Evolutionary conservation across 2,113 vertebrate species (phyloP), one percentile per base, ranked within the genome.

Genomic region (Pteropus alecto): DNA sequence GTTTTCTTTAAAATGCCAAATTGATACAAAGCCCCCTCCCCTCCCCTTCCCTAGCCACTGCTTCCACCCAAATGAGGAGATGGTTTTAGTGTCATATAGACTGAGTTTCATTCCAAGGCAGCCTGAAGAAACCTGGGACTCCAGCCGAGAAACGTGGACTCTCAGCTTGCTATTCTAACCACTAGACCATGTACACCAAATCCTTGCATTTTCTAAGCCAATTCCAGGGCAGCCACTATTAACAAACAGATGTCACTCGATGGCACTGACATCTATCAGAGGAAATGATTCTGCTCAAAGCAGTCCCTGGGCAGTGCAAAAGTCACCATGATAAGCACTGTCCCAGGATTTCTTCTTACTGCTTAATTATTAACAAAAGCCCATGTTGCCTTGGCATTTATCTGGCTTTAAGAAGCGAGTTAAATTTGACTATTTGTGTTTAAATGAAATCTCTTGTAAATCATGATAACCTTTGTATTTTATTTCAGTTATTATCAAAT

Each of bases 201-300:
- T 81, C 83, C 68, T 26, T 63, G 30, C 33, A 24, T 87, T 84
- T 68, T 84, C 94, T 61, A 86, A 97, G 96, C 94, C 97, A 97
- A 38, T 92, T 97, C 41, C 58, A 84, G 65, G 82, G 93, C 86
- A 94, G 95, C 90, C 95, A 92, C 91, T 95, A 96, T 98, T 97
- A 98, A 97, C 60, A 19, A 98, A 94, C 97, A 98, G 97, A 97
- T 98, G 97, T 93, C 88, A 84, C 70, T 97, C 11, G 19, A 48
- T 97, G 93, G 79, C 93, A 88, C 41, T 56, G 65, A 63, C 87
- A 98, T 98, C 83, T 74, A 82, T 97, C 96, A 97, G 92, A 93
- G 91, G 92, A 94, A 90, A 96, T 77, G 85, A 93, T 96, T 95
- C 94, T 56, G 79, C 89, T 38, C 46, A n/a, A 93, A 33, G 90